phyloP scores from a whole-genome alignment of 2,113 vertebrate species.

The Xenopus laevis region DNA sequence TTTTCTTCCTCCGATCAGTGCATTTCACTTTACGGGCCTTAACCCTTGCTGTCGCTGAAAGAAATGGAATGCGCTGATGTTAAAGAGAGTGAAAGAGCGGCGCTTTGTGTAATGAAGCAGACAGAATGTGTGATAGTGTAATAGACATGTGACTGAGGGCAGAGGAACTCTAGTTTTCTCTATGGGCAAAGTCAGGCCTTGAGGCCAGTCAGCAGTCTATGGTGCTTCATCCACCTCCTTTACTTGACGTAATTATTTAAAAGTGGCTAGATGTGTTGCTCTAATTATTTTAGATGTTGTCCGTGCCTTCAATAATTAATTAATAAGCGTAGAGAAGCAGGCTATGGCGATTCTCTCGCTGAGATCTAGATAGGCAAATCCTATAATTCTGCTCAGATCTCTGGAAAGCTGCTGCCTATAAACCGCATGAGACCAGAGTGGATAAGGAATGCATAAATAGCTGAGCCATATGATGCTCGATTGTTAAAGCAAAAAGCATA shows the following conservation, averaged over 20 bases:
- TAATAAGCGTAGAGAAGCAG: slow-evolving; percentile 5
- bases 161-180: background rate
- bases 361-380: slow-evolving; percentile 18
- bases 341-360: slow-evolving; percentile 6
- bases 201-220: background rate
- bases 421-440: slow-evolving; percentile 29
- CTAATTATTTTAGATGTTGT: slow-evolving; percentile 4
- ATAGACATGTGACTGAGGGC: too few relatives aligned
- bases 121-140: too few relatives aligned
- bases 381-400: slow-evolving; percentile 32
- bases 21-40: too few relatives aligned
- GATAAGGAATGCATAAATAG: slow-evolving; percentile 42
- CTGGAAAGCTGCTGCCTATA: slow-evolving; percentile 34
- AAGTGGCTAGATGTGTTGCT: slow-evolving; percentile 1
- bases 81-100: too few relatives aligned
- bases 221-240: background rate
- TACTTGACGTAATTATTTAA: background rate
- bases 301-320: slow-evolving; percentile 1
- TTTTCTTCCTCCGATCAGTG: too few relatives aligned
- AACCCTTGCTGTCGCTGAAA: too few relatives aligned
- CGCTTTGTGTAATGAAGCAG: too few relatives aligned
- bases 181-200: background rate
- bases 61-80: background rate
- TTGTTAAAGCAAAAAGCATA: slow-evolving; percentile 42
- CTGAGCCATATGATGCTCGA: slow-evolving; percentile 39